Conservation (phyloP, 2,113 vertebrate species). For the Misgurnus anguillicaudatus region DNA sequence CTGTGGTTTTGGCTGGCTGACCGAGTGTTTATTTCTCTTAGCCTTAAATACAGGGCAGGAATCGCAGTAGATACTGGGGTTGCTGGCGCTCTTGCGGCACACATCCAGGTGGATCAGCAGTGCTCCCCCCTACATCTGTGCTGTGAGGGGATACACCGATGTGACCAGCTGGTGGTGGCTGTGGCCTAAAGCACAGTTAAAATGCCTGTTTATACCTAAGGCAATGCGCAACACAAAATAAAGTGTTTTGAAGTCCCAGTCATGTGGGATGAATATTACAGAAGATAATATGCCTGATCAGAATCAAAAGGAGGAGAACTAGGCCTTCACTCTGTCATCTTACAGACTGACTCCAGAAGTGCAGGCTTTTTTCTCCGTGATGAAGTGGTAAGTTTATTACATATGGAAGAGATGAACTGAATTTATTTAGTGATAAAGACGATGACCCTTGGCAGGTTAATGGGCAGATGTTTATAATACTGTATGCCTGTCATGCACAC, state of each 20-base stretch:
- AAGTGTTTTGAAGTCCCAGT: not conserved
- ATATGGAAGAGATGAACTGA: not conserved
- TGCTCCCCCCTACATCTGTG: conserved; percentile 21
- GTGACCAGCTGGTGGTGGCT: conserved; percentile 40
- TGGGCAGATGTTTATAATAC: not conserved
- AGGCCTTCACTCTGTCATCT: not conserved
- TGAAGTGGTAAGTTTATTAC: not conserved
- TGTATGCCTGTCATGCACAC: not conserved
- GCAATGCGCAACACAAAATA: not conserved
- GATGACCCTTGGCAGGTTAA: conserved; percentile 20
- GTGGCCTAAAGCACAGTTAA: conserved; percentile 26
- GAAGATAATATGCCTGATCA: no score
- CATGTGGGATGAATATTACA: not conserved
- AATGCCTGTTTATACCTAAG: not conserved
- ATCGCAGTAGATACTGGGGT: conserved; percentile 22
- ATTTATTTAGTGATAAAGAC: conserved; percentile 5
- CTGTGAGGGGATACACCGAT: conserved; percentile 10
- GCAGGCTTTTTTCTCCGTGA: not conserved
- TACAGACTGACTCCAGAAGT: not conserved
- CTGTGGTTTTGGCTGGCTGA: conserved; percentile 42
- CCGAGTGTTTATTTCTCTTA: conserved; percentile 38
- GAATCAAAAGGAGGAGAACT: not conserved
- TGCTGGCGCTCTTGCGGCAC: conserved; percentile 14
- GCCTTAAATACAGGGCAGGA: conserved; percentile 47
- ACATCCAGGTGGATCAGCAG: conserved; percentile 10